Conservation (phyloP, 2,888 invertebrate species). For the Steromphala cineraria region DNA sequence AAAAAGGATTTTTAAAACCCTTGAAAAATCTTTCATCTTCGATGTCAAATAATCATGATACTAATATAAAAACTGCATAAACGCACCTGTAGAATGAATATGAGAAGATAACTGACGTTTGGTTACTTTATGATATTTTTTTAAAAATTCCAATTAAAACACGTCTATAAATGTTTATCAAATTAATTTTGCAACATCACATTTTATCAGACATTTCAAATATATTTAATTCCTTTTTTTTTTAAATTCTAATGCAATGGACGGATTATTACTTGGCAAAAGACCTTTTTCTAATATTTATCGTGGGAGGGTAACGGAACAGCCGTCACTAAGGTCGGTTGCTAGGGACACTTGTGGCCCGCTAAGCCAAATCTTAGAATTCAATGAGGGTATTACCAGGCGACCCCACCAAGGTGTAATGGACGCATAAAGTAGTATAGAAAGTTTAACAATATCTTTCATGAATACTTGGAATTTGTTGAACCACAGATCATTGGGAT, state of each 20-base stretch:
- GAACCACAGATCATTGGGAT: background rate
- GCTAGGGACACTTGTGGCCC: background rate
- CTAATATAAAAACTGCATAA: too few relatives aligned
- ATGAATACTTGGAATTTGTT: background rate
- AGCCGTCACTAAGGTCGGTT: background rate
- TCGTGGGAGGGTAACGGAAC: conserved; percentile 11
- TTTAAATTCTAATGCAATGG: background rate
- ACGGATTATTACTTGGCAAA: background rate
- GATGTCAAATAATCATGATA: too few relatives aligned
- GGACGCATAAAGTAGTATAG: background rate
- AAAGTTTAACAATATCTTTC: background rate
- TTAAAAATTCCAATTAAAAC: too few relatives aligned
- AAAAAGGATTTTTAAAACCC: too few relatives aligned
- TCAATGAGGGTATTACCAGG: background rate
- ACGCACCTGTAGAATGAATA: too few relatives aligned
- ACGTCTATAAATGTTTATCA: too few relatives aligned
- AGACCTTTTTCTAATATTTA: background rate
- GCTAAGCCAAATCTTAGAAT: background rate
- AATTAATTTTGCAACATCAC: too few relatives aligned
- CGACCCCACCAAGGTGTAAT: background rate
- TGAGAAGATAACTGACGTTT: too few relatives aligned
- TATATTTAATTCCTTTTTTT: too few relatives aligned
- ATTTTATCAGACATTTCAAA: too few relatives aligned
- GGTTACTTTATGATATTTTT: too few relatives aligned
- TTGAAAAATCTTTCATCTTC: too few relatives aligned